Percentiles rank a stretch among this genome's conserved stretches.
Evolutionary conservation across 2,888 invertebrate genomes (phyloP).

Genomic region (Allolobophora icterica): DNA sequence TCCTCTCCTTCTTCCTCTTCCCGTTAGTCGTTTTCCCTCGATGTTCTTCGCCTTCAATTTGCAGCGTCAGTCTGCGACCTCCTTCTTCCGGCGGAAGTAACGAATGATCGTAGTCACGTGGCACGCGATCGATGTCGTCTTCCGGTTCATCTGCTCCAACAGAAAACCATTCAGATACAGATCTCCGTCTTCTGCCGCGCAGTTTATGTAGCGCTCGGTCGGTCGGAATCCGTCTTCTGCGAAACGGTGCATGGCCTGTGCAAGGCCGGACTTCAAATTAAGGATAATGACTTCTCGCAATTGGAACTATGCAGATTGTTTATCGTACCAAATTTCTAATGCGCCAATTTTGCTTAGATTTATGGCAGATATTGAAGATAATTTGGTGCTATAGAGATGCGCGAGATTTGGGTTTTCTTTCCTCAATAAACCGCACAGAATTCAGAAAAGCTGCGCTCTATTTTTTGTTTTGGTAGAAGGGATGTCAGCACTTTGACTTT

Average conservation of each 20-base stretch:
- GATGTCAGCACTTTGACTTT: neutral
- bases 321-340: neutral
- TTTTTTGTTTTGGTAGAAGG: neutral
- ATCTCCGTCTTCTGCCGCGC: neutral
- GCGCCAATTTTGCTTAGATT: neutral
- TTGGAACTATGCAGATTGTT: neutral
- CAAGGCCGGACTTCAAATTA: neutral
- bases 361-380: neutral
- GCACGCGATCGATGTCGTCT: neutral
- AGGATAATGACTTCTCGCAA: neutral
- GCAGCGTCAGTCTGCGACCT: neutral
- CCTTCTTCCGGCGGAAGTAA: neutral
- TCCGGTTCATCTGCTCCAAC: neutral
- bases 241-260: neutral
- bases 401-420: neutral
- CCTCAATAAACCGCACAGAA: neutral
- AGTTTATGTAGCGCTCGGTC: neutral
- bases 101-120: conserved; percentile 10
- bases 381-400: neutral
- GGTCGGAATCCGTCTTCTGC: neutral
- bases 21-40: too few relatives aligned
- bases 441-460: neutral
- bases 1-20: neutral
- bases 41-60: neutral
- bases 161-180: neutral